Base-by-base conservation (phyloP, 2,113 vertebrate species). In the Pseudois nayaur region DNA sequence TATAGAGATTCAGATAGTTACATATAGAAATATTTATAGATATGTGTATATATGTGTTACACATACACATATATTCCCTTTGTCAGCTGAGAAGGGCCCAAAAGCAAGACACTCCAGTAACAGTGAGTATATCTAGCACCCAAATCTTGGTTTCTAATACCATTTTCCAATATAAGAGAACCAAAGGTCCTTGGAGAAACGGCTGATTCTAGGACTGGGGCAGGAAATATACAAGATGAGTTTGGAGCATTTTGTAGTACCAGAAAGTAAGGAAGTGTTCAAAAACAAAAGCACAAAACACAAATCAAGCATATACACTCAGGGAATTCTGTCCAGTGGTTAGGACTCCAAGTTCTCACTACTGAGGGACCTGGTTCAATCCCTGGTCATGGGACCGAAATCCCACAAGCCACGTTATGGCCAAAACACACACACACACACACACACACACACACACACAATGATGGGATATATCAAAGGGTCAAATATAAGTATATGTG, bases 61-160 rank as follows among this genome's bases (percentile, higher is more conserved):
- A 83, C n/a, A 67, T 86, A 95, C 19, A 74, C 33, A 33, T 48
- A 86, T 67, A 86, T 81, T 82, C 74, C 54, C 52, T 87, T 95
- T 87, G 57, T 60, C 23, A 93, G 57, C 27, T 71, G 29, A 92
- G 78, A 93, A 89, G 55, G 8, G 8, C 60, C 43, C 43, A 81
- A 89, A 89, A 89, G 12, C 25, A 93, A 90, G 23, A 93, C 9
- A 93, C 23, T 31, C n/a, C 67, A 45, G 31, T 40, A 79, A 55
- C 31, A 93, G 74, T 31, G 43, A 81, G 14, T 45, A 48, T 57
- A 95, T 23, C 43, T 91, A 67, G 29, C 84, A 89, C 19, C 50
- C 27, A 92, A 88, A 92, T 79, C 29, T 85, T 97, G 57, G 23
- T 89, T 95, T 95, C 67, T 71, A 59, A 89, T 50, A 64, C 13